A percentile compares a stretch with the other conserved stretches of the same genome.
These are phyloP conservation scores for Brachionus manjavacas DNA, from an alignment of 1,140 invertebrate genomes.

Conservation along the genomic window DNA sequence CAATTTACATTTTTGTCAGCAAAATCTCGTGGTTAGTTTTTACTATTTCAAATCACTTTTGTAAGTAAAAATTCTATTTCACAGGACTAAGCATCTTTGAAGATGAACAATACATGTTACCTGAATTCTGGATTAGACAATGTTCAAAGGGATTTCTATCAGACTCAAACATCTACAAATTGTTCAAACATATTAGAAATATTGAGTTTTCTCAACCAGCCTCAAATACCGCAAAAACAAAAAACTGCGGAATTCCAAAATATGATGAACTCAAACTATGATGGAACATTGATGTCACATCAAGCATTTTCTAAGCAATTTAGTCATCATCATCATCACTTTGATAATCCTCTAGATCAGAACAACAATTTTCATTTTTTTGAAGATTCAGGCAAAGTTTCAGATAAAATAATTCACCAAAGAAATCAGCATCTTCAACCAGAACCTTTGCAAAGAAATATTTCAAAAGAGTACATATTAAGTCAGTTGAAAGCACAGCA, in stretches of 20 bases:
- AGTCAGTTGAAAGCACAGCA: background rate
- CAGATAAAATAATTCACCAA: background rate
- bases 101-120: background rate
- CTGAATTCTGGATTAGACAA: background rate
- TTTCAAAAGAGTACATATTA: constrained; percentile 1
- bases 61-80: background rate
- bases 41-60: background rate
- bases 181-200: background rate
- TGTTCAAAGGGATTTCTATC: background rate
- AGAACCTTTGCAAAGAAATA: background rate
- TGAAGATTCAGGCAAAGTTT: background rate
- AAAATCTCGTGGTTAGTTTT: background rate
- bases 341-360: background rate
- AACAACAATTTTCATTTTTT: background rate
- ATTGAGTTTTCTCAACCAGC: background rate
- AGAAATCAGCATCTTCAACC: background rate
- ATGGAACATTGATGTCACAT: background rate
- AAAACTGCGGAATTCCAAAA: too few relatives aligned
- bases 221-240: background rate
- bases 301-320: background rate
- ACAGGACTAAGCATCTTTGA: background rate
- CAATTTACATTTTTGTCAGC: background rate
- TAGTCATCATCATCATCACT: background rate
- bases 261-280: background rate
- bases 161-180: background rate